Evolutionary conservation across 2,888 invertebrate species (phyloP).

Genomic region (Drosophila stalkeri): DNA sequence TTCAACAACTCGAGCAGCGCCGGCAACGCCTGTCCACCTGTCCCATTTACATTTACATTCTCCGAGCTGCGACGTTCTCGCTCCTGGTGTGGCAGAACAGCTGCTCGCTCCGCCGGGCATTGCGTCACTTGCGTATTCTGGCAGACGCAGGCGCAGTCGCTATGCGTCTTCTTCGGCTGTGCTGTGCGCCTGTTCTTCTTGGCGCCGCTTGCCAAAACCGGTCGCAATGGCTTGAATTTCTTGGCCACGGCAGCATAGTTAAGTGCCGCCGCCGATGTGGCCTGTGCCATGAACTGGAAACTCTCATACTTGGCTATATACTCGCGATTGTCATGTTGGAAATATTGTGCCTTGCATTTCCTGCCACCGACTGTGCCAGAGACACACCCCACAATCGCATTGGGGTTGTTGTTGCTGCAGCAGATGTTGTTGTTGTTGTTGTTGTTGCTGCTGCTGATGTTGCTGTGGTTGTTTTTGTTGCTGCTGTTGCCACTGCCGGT

Average conservation of each 20-base stretch:
- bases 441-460: constrained; percentile 2
- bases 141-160: constrained; percentile 77
- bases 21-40: constrained; percentile 57
- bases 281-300: constrained; percentile 64
- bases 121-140: constrained; percentile 44
- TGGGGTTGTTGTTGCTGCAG: constrained; percentile 10
- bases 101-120: constrained; percentile 55
- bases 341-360: constrained; percentile 80
- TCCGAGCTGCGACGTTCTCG: constrained; percentile 20
- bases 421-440: constrained; percentile 3
- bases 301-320: constrained; percentile 73
- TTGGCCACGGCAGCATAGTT: constrained; percentile 81
- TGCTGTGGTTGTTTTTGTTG: constrained; percentile 12
- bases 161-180: constrained; percentile 39
- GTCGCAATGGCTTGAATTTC: constrained; percentile 83
- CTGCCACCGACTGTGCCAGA: constrained; percentile 38
- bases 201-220: constrained; percentile 69
- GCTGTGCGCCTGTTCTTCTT: constrained; percentile 67
- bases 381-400: constrained; percentile 20
- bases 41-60: constrained; percentile 1
- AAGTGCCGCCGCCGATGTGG: constrained; percentile 58
- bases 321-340: constrained; percentile 83
- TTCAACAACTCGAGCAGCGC: constrained; percentile 71
- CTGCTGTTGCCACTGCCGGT: constrained; percentile 20
- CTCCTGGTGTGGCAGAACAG: constrained; percentile 23